phyloP scores from a whole-genome alignment of 2,797 vertebrate genomes.

The Rhabdophis nuchalis region DNA sequence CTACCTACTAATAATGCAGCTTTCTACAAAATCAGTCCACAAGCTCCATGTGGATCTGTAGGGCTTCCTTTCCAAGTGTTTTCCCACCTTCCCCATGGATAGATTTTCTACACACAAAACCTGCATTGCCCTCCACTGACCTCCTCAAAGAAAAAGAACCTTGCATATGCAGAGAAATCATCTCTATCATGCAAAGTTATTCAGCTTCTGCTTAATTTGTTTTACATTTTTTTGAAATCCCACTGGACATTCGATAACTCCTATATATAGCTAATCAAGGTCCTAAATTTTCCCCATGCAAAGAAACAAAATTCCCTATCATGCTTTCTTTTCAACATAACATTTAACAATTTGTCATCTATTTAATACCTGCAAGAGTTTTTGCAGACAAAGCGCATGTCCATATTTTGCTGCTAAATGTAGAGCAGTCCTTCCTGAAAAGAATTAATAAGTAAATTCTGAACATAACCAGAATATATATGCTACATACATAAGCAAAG shows the following conservation, averaged over 20 bases:
- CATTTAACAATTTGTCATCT: neutral
- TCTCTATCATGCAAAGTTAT: neutral
- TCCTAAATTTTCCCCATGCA: neutral
- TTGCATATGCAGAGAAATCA: neutral
- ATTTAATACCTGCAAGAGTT: slow-evolving; percentile 88
- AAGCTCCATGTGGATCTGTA: neutral
- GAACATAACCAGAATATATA: neutral
- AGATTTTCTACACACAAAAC: neutral
- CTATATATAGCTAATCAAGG: neutral
- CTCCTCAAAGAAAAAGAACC: neutral
- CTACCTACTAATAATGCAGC: neutral
- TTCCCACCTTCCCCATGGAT: neutral
- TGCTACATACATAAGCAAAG: neutral
- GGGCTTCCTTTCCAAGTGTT: neutral
- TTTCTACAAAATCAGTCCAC: too few relatives aligned
- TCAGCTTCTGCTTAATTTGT: neutral
- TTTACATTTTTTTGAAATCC: neutral
- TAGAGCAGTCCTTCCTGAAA: slow-evolving; percentile 88
- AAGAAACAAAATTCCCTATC: neutral
- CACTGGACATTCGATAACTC: neutral
- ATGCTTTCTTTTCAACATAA: neutral
- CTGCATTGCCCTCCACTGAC: neutral
- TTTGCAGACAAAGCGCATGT: slow-evolving; percentile 90
- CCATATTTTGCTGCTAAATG: slow-evolving; percentile 90
- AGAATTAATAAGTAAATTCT: neutral